Percentiles rank a stretch among this genome's conserved stretches.
phyloP scores from a whole-genome alignment of 2,113 vertebrate species.

The Pandion haliaetus region DNA sequence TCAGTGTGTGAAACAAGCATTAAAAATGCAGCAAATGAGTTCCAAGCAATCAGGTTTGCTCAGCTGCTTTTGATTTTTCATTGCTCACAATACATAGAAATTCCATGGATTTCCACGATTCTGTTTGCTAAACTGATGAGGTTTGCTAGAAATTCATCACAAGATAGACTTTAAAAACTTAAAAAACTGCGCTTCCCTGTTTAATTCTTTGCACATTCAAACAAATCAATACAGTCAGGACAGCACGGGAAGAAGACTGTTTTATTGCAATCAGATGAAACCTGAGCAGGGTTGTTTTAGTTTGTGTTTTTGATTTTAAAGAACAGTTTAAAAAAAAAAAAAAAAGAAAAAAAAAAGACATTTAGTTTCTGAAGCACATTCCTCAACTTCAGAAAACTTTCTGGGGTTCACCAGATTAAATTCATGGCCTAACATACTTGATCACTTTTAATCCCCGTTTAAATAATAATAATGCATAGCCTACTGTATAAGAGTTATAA shows the following conservation, averaged over 20 bases:
- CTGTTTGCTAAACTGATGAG: neutral
- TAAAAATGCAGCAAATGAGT: neutral
- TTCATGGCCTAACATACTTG: neutral
- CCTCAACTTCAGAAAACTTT: neutral
- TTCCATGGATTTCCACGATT: neutral
- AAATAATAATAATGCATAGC: neutral
- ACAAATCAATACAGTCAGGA: rapidly evolving
- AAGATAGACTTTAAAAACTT: neutral
- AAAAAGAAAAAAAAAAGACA: too few relatives aligned
- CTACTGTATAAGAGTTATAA: neutral
- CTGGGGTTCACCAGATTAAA: neutral
- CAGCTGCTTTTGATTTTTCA: neutral
- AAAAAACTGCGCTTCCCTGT: neutral
- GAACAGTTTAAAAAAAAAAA: too few relatives aligned
- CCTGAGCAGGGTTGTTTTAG: neutral
- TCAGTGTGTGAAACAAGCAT: neutral
- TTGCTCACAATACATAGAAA: neutral
- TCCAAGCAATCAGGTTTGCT: neutral
- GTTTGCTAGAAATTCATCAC: neutral
- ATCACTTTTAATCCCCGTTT: neutral
- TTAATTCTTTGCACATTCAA: neutral
- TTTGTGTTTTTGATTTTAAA: too few relatives aligned
- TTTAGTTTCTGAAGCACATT: neutral
- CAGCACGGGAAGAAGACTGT: neutral
- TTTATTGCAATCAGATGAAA: neutral